A percentile compares a stretch with the other conserved stretches of the same genome.
phyloP scores from a whole-genome alignment of 23 tunicate species.

The Halocynthia aurantium region DNA sequence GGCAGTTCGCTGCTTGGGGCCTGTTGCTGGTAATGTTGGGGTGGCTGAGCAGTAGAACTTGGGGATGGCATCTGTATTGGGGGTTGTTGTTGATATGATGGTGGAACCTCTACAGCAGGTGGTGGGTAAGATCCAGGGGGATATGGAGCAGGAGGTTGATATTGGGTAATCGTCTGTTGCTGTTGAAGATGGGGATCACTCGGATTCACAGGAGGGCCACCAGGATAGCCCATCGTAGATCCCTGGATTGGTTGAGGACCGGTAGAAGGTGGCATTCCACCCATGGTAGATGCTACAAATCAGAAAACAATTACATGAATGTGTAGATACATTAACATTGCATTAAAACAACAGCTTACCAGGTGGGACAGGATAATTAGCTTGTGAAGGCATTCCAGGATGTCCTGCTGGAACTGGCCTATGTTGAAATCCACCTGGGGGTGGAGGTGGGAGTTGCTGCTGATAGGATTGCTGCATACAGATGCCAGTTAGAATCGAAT shows the following conservation, averaged over 20 bases:
- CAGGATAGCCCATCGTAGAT: not conserved
- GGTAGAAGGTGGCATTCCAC: too few species aligned
- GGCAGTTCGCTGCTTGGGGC: not conserved
- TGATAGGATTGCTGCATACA: not conserved
- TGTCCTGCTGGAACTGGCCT: constrained; percentile 5
- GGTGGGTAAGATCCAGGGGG: constrained; percentile 7
- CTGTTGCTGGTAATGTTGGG: not conserved
- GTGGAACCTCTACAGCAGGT: constrained; percentile 4
- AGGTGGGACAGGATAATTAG: constrained; percentile 2
- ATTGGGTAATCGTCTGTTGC: not conserved
- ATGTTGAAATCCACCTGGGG: too few species aligned
- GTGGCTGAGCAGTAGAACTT: not conserved
- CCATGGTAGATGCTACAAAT: too few species aligned
- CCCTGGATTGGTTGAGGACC: constrained; percentile 15
- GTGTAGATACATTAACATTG: too few species aligned
- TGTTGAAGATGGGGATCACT: constrained; percentile 7
- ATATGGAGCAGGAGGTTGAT: not conserved
- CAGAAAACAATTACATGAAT: too few species aligned
- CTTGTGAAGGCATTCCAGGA: constrained; percentile 20
- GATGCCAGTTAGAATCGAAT: too few species aligned
- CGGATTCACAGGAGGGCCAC: not conserved
- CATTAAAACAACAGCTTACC: not conserved
- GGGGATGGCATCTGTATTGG: not conserved
- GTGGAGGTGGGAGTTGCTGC: not conserved
- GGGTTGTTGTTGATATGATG: constrained; percentile 4